Conservation (phyloP, 92 coral and sea anemone genomes). For the Hydrozoanthus gracilis region DNA sequence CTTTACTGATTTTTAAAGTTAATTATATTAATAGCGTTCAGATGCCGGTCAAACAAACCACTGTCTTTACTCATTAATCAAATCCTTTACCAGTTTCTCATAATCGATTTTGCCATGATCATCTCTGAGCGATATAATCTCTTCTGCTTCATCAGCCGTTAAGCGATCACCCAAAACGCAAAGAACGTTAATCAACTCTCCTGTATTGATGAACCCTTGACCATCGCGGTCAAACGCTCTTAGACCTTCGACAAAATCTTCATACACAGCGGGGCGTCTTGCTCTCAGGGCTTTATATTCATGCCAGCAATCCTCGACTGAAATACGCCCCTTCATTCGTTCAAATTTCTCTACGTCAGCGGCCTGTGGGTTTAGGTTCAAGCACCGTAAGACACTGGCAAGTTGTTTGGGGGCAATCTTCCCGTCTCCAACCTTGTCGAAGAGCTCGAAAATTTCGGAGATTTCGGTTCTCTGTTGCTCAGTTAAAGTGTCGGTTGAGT, state of each 20-base stretch:
- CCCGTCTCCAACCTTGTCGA: conserved; percentile 64
- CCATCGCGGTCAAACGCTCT: conserved; percentile 60
- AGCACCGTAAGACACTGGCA: conserved; percentile 50
- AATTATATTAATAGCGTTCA: too few species aligned
- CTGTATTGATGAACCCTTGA: conserved; percentile 49
- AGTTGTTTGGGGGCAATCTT: conserved; percentile 49
- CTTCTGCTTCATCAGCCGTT: conserved; percentile 23
- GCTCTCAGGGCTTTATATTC: conserved; percentile 25
- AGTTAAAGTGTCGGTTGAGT: neutral
- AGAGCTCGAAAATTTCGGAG: conserved; percentile 51
- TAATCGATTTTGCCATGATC: conserved; percentile 33
- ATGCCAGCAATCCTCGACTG: conserved; percentile 55
- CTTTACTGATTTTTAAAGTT: too few species aligned
- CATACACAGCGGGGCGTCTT: conserved; percentile 46
- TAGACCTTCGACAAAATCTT: conserved; percentile 62
- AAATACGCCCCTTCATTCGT: conserved; percentile 46
- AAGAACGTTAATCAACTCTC: conserved; percentile 55
- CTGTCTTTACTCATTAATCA: neutral
- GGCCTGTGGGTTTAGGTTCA: conserved; percentile 51
- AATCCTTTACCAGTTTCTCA: conserved; percentile 26
- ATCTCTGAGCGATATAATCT: conserved; percentile 36
- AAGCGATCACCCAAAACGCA: conserved; percentile 51
- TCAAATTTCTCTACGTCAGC: conserved; percentile 52
- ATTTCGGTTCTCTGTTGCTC: conserved; percentile 27
- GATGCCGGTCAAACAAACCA: too few species aligned